phyloP scores from a whole-genome alignment of 2,888 invertebrate species.

The Gari tellinella region DNA sequence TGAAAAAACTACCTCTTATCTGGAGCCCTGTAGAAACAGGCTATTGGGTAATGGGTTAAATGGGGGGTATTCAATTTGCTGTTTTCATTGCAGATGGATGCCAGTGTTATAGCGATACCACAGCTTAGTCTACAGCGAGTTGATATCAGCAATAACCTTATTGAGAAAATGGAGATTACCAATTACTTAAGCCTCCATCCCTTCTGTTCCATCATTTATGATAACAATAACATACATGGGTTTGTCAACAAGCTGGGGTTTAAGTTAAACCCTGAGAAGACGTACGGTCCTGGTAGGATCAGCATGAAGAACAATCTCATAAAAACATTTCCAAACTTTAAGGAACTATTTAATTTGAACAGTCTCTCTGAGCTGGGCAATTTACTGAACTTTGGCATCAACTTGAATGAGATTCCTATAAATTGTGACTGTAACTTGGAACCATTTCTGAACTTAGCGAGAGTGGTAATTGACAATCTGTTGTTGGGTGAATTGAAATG shows the following conservation, averaged over 20 bases:
- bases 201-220: conserved; percentile 24
- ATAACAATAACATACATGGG: conserved; percentile 8
- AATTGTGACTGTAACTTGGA: no score
- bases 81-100: conserved; percentile 30
- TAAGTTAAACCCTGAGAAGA: conserved; percentile 9
- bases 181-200: conserved; percentile 26
- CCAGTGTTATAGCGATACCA: conserved; percentile 12
- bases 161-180: conserved; percentile 23
- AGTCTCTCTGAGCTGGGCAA: conserved; percentile 20
- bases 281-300: conserved; percentile 38
- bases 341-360: conserved; percentile 21
- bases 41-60: no score
- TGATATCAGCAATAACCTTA: no score
- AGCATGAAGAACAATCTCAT: conserved; percentile 4
- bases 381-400: conserved; percentile 25
- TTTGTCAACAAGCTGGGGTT: conserved; percentile 16
- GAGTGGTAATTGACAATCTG: conserved; percentile 10
- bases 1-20: no score
- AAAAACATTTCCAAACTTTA: conserved; percentile 28
- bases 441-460: conserved; percentile 28
- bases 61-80: no score
- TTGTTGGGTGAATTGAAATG: conserved; percentile 31
- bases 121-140: conserved; percentile 8
- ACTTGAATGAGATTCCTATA: conserved; percentile 11
- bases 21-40: no score